phyloP scores from a whole-genome alignment of 1,140 invertebrate genomes.

The Caenorhabditis remanei region DNA sequence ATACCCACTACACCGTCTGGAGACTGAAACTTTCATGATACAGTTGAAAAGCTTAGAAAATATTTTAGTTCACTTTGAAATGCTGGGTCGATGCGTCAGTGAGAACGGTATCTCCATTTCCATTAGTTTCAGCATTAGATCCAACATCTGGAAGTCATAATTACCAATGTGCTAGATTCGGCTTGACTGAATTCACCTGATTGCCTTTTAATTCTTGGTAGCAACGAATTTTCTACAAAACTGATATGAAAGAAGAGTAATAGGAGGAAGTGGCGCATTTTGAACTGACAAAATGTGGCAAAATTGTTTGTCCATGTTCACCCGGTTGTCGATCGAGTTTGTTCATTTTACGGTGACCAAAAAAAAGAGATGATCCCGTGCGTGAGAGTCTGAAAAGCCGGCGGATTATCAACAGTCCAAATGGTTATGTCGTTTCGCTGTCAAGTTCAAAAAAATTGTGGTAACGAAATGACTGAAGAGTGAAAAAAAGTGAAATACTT shows the following conservation, averaged over 20 bases:
- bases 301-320: conserved; percentile 25
- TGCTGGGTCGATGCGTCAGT: conserved; percentile 24
- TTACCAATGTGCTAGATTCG: no score
- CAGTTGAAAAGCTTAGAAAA: neutral
- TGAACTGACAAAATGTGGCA: conserved; percentile 19
- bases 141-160: conserved; percentile 7
- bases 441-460: neutral
- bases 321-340: conserved; percentile 14
- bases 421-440: conserved; percentile 29
- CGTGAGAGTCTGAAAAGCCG: conserved; percentile 39
- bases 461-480: neutral
- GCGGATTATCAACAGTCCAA: conserved; percentile 37
- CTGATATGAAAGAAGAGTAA: conserved; percentile 1
- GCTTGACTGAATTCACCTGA: neutral
- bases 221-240: neutral
- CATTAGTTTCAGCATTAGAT: conserved; percentile 9
- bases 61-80: neutral
- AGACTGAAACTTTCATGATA: neutral
- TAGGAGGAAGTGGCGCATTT: conserved; percentile 21
- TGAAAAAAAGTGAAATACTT: neutral
- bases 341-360: conserved; percentile 18
- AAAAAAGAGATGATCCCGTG: conserved; percentile 40
- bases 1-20: conserved; percentile 1
- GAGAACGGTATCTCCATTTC: conserved; percentile 11
- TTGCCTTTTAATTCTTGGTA: neutral